These are phyloP conservation scores for Myanophis thanlyinensis DNA, from an alignment of 2,113 vertebrate genomes.

Conservation along the genomic window DNA sequence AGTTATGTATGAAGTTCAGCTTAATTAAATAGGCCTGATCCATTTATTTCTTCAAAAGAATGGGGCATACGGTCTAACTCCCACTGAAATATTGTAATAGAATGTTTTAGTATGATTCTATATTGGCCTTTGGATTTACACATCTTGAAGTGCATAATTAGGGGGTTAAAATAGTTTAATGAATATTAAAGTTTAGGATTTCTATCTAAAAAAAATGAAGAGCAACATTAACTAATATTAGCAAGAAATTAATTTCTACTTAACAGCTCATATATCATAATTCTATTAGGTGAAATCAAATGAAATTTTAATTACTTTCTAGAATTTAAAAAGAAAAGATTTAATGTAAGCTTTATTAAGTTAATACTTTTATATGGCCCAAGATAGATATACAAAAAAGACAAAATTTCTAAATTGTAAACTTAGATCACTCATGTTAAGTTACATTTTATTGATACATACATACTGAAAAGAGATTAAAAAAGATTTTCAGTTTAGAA, in stretches of 20 bases:
- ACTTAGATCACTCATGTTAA: constrained; percentile 67
- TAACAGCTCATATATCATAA: background rate
- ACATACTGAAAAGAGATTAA: constrained; percentile 63
- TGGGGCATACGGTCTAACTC: background rate
- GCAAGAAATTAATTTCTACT: background rate
- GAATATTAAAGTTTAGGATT: background rate
- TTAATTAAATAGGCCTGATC: background rate
- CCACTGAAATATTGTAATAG: background rate
- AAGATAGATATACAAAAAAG: constrained; percentile 69
- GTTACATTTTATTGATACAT: constrained; percentile 66
- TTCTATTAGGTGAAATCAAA: background rate
- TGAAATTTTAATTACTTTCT: background rate
- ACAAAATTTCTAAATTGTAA: constrained; percentile 63
- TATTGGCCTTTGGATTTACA: background rate
- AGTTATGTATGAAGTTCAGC: background rate
- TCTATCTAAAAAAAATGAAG: background rate
- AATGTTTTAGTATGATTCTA: background rate
- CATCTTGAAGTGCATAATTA: background rate
- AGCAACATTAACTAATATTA: background rate
- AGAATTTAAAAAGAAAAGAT: constrained; percentile 38
- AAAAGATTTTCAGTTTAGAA: constrained; percentile 58
- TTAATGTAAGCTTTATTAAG: constrained; percentile 74
- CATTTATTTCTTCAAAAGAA: background rate
- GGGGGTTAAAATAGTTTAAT: background rate
- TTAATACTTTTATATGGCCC: constrained; percentile 68